Evolutionary conservation across 1,140 invertebrate genomes (phyloP).

Genomic region (Bemisia tabaci): DNA sequence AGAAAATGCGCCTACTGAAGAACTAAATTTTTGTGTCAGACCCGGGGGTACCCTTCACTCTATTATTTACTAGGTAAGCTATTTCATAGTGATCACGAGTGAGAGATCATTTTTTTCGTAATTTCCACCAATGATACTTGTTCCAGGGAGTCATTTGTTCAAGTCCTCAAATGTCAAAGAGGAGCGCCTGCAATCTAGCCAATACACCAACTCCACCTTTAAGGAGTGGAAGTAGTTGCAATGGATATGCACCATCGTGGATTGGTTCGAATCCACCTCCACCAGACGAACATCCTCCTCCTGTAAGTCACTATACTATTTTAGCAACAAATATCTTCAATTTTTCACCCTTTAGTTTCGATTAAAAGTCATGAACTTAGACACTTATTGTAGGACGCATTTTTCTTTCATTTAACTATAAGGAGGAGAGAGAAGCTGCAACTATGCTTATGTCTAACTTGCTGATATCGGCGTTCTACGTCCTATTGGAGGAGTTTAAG

Average conservation of each 20-base stretch:
- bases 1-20: too few relatives aligned
- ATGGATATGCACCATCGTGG: slow-evolving; percentile 4
- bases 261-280: slow-evolving; percentile 14
- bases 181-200: slow-evolving; percentile 6
- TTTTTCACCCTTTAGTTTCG: neutral
- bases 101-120: too few relatives aligned
- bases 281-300: slow-evolving; percentile 19
- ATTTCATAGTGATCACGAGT: too few relatives aligned
- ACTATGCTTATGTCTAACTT: too few relatives aligned
- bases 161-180: slow-evolving; percentile 14
- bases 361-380: neutral
- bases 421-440: too few relatives aligned
- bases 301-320: slow-evolving; percentile 10
- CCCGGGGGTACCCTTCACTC: too few relatives aligned
- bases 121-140: too few relatives aligned
- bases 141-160: slow-evolving; percentile 7
- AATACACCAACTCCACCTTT: slow-evolving; percentile 8
- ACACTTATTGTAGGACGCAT: neutral
- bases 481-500: slow-evolving; percentile 1
- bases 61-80: too few relatives aligned
- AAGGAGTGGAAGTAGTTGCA: slow-evolving; percentile 4
- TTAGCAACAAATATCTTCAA: neutral
- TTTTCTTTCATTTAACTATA: too few relatives aligned
- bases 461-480: neutral
- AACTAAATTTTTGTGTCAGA: too few relatives aligned